phyloP scores from a whole-genome alignment of 2,888 invertebrate species.

The Coelinius sp. region DNA sequence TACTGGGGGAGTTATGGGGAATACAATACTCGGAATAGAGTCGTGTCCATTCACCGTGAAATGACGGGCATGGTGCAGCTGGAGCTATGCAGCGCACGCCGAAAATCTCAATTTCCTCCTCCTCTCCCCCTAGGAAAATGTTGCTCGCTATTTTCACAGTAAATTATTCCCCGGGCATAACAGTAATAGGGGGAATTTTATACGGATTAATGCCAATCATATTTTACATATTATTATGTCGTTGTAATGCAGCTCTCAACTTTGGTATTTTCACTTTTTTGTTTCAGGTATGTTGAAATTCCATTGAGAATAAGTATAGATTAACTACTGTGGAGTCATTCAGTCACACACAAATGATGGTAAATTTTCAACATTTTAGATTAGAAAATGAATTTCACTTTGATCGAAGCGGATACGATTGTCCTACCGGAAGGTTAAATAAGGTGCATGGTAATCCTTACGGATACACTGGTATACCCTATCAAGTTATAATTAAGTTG shows the following conservation, averaged over 20 bases:
- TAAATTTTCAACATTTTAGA: not conserved
- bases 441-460: constrained; percentile 37
- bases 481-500: constrained; percentile 48
- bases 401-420: constrained; percentile 32
- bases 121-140: constrained; percentile 10
- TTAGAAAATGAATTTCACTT: constrained; percentile 25
- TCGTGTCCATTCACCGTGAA: constrained; percentile 37
- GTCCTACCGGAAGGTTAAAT: constrained; percentile 47
- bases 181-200: constrained; percentile 5
- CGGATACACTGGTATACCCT: constrained; percentile 43
- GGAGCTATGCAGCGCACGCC: constrained; percentile 17
- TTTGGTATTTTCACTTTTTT: constrained; percentile 42
- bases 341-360: not conserved
- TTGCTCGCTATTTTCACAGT: constrained; percentile 28
- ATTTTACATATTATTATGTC: not conserved
- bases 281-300: constrained; percentile 57
- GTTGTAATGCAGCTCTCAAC: not conserved
- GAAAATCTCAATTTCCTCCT: constrained; percentile 29
- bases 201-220: constrained; percentile 15
- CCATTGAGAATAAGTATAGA: not conserved
- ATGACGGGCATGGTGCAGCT: constrained; percentile 38
- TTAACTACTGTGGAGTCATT: no score
- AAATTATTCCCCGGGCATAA: constrained; percentile 21
- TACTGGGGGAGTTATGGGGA: constrained; percentile 6
- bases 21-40: constrained; percentile 30